A percentile compares a stretch with the other conserved stretches of the same genome.
Conservation (phyloP, 2,113 vertebrate species). For the Ahaetulla prasina region DNA sequence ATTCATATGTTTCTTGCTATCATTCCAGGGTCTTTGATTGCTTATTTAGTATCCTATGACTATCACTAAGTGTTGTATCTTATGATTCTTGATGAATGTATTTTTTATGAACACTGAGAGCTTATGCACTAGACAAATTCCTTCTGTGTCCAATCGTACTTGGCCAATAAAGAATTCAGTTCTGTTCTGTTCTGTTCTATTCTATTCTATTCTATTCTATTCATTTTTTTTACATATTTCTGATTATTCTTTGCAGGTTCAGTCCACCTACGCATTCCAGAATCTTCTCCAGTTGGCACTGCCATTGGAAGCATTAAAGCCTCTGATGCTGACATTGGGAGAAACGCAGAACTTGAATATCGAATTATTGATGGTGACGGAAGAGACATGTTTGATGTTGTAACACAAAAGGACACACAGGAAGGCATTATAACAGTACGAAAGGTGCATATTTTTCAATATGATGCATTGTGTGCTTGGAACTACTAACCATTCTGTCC, state of each 20-base stretch:
- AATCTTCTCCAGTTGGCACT: slow-evolving; percentile 73
- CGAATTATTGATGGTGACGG: slow-evolving; percentile 76
- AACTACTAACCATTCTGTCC: background rate
- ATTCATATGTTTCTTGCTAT: background rate
- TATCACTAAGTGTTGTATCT: too few relatives aligned
- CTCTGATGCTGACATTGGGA: slow-evolving; percentile 75
- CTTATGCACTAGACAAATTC: too few relatives aligned
- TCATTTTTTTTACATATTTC: background rate
- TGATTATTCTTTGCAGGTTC: slow-evolving; percentile 65
- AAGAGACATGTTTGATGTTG: slow-evolving; percentile 77
- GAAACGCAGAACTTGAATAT: slow-evolving; percentile 79
- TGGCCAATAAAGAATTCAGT: too few relatives aligned
- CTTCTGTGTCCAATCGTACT: too few relatives aligned
- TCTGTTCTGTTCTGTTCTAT: too few relatives aligned
- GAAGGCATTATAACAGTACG: slow-evolving; percentile 76
- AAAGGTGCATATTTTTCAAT: slow-evolving; percentile 62
- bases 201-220: too few relatives aligned
- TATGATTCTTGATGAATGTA: too few relatives aligned
- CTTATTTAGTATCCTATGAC: too few relatives aligned
- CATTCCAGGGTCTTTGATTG: background rate
- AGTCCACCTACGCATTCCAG: slow-evolving; percentile 72
- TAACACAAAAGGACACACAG: slow-evolving; percentile 74
- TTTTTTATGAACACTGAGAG: too few relatives aligned
- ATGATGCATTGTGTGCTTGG: background rate
- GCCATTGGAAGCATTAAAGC: slow-evolving; percentile 76